A percentile compares a stretch with the other conserved stretches of the same genome.
phyloP scores from a whole-genome alignment of 1,140 invertebrate species.

The Bicyclus anynana region DNA sequence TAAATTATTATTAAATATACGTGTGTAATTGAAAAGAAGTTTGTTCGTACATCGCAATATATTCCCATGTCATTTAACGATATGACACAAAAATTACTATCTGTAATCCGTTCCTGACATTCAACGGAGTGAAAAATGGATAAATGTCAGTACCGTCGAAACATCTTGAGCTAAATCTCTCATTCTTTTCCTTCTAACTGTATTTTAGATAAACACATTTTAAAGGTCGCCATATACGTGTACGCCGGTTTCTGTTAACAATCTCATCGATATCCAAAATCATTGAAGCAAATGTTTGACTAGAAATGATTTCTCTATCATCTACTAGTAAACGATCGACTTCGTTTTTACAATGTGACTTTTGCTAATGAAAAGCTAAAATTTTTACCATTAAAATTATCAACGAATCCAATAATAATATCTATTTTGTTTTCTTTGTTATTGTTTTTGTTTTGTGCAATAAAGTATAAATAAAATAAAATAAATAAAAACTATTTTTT shows the following conservation, averaged over 20 bases:
- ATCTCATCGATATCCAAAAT: neutral
- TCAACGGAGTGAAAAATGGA: conserved; percentile 40
- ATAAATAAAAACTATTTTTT: too few species aligned
- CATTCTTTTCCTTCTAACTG: conserved; percentile 13
- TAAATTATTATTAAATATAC: too few species aligned
- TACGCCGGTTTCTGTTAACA: neutral
- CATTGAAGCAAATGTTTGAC: neutral
- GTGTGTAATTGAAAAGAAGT: too few species aligned
- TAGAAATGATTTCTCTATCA: neutral
- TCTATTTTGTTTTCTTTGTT: too few species aligned
- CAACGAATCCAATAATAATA: too few species aligned
- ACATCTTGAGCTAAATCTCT: conserved; percentile 18
- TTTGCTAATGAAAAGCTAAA: too few species aligned
- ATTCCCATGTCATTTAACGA: conserved; percentile 22
- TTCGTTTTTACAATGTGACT: too few species aligned
- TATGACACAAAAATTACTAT: conserved; percentile 23
- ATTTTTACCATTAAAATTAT: too few species aligned
- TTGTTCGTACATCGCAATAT: too few species aligned
- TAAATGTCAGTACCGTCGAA: conserved; percentile 36
- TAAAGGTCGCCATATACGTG: conserved; percentile 3
- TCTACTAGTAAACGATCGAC: too few species aligned
- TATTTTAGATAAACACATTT: conserved; percentile 6
- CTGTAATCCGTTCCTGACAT: conserved; percentile 51
- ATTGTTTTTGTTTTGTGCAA: too few species aligned
- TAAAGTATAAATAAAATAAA: too few species aligned